A percentile compares a stretch with the other conserved stretches of the same genome.
Evolutionary conservation across 2,113 vertebrate genomes (phyloP).

Genomic region (Sorex fumeus): DNA sequence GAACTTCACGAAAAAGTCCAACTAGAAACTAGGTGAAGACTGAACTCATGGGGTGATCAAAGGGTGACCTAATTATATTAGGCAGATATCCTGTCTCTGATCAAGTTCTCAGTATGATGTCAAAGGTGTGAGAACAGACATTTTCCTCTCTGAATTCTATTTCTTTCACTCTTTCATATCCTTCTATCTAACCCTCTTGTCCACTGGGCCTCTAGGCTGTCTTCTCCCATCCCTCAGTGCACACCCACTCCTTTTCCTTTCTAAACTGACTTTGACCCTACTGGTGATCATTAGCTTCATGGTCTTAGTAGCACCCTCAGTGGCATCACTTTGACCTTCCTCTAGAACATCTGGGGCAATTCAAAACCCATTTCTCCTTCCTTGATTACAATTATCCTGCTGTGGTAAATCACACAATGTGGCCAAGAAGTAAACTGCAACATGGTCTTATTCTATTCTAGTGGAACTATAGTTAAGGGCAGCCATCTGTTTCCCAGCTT

Average conservation of each 20-base stretch:
- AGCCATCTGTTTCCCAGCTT: neutral
- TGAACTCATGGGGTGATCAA: neutral
- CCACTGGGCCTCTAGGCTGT: neutral
- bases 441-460: neutral
- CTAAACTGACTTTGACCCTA: neutral
- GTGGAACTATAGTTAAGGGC: neutral
- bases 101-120: neutral
- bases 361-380: neutral
- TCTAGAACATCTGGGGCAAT: neutral
- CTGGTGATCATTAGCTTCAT: neutral
- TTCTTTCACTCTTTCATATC: neutral
- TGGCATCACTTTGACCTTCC: neutral
- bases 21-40: neutral
- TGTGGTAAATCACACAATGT: neutral
- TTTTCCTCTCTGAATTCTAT: neutral
- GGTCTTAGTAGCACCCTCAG: neutral
- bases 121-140: neutral
- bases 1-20: slow-evolving; percentile 33
- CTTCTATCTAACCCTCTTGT: neutral
- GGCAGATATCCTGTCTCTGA: neutral
- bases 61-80: neutral
- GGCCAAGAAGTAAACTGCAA: neutral
- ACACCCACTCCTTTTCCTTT: neutral
- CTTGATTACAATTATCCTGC: neutral
- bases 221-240: neutral